These are phyloP conservation scores for Masnerella sp. DNA, from an alignment of 2,888 invertebrate species.

Conservation along the genomic window DNA sequence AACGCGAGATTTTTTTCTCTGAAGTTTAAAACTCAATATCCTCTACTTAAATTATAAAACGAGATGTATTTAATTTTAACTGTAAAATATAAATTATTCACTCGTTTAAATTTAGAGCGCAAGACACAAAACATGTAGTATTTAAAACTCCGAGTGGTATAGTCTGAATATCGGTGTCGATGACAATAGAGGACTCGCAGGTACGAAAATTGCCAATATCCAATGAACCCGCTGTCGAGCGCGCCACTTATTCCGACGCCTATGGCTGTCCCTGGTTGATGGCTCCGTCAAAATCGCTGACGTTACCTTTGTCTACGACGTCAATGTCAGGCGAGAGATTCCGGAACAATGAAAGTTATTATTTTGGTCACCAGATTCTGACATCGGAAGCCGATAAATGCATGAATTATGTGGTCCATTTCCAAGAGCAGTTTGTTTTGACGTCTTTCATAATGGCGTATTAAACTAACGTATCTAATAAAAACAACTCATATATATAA, in stretches of 20 bases:
- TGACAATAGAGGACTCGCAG: constrained; percentile 43
- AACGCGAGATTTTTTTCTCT: too few relatives aligned
- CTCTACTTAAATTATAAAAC: too few relatives aligned
- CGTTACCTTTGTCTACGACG: constrained; percentile 68
- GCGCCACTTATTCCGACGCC: constrained; percentile 69
- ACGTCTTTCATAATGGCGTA: neutral
- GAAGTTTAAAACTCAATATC: too few relatives aligned
- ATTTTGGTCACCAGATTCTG: constrained; percentile 55
- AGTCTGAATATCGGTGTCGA: constrained; percentile 50
- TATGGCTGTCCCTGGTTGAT: constrained; percentile 59
- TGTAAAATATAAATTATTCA: too few relatives aligned
- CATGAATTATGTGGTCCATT: constrained; percentile 30
- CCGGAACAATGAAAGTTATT: constrained; percentile 59
- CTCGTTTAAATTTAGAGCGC: too few relatives aligned
- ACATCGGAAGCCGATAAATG: constrained; percentile 35
- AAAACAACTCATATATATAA: too few relatives aligned
- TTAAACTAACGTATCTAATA: too few relatives aligned
- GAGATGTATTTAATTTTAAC: too few relatives aligned
- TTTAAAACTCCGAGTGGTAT: constrained; percentile 14
- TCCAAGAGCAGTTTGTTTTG: constrained; percentile 21
- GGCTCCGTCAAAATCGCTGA: constrained; percentile 68
- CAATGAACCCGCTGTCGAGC: constrained; percentile 69
- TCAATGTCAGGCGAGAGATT: constrained; percentile 58
- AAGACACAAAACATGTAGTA: neutral
- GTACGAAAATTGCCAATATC: constrained; percentile 68